These are phyloP conservation scores for Kuschelorhynchus macadamiae DNA, from an alignment of 2,888 invertebrate genomes.

Conservation along the genomic window DNA sequence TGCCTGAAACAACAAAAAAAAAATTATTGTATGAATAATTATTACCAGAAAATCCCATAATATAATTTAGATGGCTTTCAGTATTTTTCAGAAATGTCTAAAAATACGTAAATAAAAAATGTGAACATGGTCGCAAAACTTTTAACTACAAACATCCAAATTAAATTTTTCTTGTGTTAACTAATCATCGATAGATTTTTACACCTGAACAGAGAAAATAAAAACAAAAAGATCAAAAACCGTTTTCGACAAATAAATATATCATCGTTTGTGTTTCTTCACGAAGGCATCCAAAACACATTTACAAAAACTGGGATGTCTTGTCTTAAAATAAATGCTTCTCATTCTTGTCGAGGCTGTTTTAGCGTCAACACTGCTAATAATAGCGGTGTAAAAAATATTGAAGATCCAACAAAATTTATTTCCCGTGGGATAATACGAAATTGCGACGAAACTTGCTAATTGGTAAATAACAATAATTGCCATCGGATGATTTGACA, in stretches of 20 bases:
- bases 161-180: no score
- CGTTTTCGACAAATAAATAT: slow-evolving; percentile 43
- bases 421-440: slow-evolving; percentile 49
- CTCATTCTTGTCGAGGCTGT: slow-evolving; percentile 48
- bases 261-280: slow-evolving; percentile 38
- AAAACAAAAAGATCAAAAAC: slow-evolving; percentile 21
- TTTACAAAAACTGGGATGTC: slow-evolving; percentile 43
- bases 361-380: slow-evolving; percentile 47
- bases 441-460: slow-evolving; percentile 27
- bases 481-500: slow-evolving; percentile 19
- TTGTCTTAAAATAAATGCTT: slow-evolving; percentile 49
- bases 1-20: no score
- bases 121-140: no score
- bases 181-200: no score
- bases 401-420: slow-evolving; percentile 44
- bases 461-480: slow-evolving; percentile 35
- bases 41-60: no score
- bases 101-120: no score
- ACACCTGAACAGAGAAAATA: no score
- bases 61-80: no score
- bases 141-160: no score
- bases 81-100: no score
- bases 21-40: no score
- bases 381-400: slow-evolving; percentile 45
- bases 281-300: slow-evolving; percentile 32